Percentiles rank a stretch among this genome's conserved stretches.
These are phyloP conservation scores for Drosophila arizonae DNA, from an alignment of 1,140 invertebrate species.

Conservation along the genomic window DNA sequence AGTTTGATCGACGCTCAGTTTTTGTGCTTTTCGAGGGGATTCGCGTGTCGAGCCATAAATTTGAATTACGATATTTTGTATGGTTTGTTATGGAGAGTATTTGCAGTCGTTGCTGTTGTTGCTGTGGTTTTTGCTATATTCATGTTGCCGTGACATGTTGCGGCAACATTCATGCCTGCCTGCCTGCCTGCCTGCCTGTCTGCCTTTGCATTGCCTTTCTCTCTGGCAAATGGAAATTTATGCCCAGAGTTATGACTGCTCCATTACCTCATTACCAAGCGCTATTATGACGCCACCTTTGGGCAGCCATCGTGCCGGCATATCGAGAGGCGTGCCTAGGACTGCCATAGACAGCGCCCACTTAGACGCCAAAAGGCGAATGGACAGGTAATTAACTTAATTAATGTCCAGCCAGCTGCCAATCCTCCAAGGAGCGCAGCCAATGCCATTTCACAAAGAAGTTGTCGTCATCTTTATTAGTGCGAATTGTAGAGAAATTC, in stretches of 20 bases:
- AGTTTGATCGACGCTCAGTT: slow-evolving; percentile 49
- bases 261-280: slow-evolving; percentile 43
- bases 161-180: slow-evolving; percentile 38
- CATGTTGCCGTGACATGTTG: slow-evolving; percentile 45
- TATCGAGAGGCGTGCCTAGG: slow-evolving; percentile 42
- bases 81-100: slow-evolving; percentile 14
- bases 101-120: slow-evolving; percentile 6
- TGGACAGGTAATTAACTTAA: slow-evolving; percentile 50
- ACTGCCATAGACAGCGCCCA: slow-evolving; percentile 22
- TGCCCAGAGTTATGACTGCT: slow-evolving; percentile 41
- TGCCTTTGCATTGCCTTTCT: slow-evolving; percentile 22
- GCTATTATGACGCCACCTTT: slow-evolving; percentile 46
- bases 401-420: slow-evolving; percentile 40
- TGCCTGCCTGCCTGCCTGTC: slow-evolving; percentile 20
- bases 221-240: slow-evolving; percentile 38
- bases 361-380: background rate
- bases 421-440: slow-evolving; percentile 32
- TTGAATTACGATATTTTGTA: slow-evolving; percentile 50
- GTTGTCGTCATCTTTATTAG: slow-evolving; percentile 45
- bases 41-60: slow-evolving; percentile 53
- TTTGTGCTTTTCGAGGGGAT: slow-evolving; percentile 41
- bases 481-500: slow-evolving; percentile 23
- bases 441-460: slow-evolving; percentile 2
- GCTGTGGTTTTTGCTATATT: slow-evolving; percentile 5
- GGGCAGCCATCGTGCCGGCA: slow-evolving; percentile 1